These are phyloP conservation scores for Polyergus mexicanus DNA, from an alignment of 1,140 invertebrate species.

Conservation along the genomic window DNA sequence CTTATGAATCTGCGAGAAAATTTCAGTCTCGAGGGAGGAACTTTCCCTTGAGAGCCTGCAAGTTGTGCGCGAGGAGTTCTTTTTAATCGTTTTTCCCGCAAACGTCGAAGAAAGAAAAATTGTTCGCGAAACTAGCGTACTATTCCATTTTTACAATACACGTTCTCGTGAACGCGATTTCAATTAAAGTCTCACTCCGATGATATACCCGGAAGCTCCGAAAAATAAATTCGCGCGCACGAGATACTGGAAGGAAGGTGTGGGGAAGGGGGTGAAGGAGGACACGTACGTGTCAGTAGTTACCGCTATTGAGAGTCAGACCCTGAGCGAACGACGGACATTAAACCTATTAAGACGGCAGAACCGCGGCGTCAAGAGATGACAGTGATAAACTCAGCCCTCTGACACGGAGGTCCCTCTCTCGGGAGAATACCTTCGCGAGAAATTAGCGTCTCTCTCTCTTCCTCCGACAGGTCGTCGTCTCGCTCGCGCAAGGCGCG, in stretches of 20 bases:
- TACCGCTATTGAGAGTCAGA: conserved; percentile 64
- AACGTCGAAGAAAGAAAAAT: background rate
- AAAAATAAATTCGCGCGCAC: conserved; percentile 22
- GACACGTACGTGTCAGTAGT: conserved; percentile 61
- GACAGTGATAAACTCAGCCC: conserved; percentile 83
- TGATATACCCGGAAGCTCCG: conserved; percentile 29
- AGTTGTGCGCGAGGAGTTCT: background rate
- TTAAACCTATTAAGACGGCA: conserved; percentile 82
- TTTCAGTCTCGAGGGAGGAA: background rate
- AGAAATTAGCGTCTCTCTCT: conserved; percentile 76
- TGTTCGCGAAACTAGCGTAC: background rate
- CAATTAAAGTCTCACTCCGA: background rate
- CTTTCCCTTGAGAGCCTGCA: background rate
- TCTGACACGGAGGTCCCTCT: conserved; percentile 77
- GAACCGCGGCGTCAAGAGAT: conserved; percentile 79
- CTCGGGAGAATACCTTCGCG: conserved; percentile 69
- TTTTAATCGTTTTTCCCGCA: background rate
- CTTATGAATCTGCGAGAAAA: conserved; percentile 23
- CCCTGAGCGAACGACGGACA: conserved; percentile 75
- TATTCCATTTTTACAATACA: background rate
- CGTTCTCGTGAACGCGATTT: background rate
- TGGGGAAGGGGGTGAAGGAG: background rate
- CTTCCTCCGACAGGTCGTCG: conserved; percentile 48
- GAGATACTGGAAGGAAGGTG: background rate
- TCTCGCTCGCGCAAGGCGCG: conserved; percentile 49